A percentile compares a stretch with the other conserved stretches of the same genome.
These are phyloP conservation scores for Perognathus longimembris DNA, from an alignment of 2,113 vertebrate species.

Conservation along the genomic window DNA sequence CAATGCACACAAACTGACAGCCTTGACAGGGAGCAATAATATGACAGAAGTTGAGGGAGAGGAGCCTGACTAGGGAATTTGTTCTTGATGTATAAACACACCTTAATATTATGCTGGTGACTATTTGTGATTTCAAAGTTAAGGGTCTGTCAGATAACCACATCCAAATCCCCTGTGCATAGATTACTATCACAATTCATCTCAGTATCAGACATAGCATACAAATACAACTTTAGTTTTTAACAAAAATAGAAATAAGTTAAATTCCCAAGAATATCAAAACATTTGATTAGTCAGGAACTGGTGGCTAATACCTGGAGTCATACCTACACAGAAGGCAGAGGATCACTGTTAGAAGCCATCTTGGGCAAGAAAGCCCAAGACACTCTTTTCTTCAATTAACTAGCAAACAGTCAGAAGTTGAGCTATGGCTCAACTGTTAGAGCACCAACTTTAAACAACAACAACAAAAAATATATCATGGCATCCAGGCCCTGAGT, in stretches of 20 bases:
- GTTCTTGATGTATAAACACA: slow-evolving; percentile 77
- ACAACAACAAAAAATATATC: too few species aligned
- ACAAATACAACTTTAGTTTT: slow-evolving; percentile 66
- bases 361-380: too few species aligned
- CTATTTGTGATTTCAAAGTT: slow-evolving; percentile 69
- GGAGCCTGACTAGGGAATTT: slow-evolving; percentile 66
- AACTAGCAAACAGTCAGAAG: too few species aligned
- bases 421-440: too few species aligned
- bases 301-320: too few species aligned
- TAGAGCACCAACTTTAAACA: too few species aligned
- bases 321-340: too few species aligned
- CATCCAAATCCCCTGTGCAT: slow-evolving; percentile 60
- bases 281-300: not conserved
- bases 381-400: too few species aligned
- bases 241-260: slow-evolving; percentile 36
- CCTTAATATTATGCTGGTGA: slow-evolving; percentile 70
- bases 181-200: slow-evolving; percentile 45
- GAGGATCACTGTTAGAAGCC: too few species aligned
- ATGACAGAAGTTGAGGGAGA: slow-evolving; percentile 65
- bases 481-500: too few species aligned
- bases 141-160: slow-evolving; percentile 58
- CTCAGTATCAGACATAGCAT: slow-evolving; percentile 24
- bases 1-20: slow-evolving; percentile 50
- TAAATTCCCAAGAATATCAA: slow-evolving; percentile 38
- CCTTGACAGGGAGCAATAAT: slow-evolving; percentile 64